Conservation (phyloP, 1,140 invertebrate genomes). For the Caligus rogercresseyi region DNA sequence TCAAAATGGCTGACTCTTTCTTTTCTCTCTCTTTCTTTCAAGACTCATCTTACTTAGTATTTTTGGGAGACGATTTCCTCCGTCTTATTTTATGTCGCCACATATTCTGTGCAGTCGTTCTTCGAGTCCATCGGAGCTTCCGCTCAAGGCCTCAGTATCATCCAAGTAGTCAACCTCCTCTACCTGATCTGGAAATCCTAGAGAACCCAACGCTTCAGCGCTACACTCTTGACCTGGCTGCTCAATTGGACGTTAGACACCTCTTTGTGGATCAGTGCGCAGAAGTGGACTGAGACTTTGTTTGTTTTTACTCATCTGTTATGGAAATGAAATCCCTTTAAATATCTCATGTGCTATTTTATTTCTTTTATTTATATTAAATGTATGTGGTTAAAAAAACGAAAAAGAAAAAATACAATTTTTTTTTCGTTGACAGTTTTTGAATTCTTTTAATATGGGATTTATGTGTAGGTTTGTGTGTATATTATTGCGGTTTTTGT, state of each 20-base stretch:
- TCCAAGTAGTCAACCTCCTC: slow-evolving; percentile 59
- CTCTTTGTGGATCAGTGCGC: slow-evolving; percentile 12
- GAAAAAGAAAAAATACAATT: too few relatives aligned
- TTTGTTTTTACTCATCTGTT: too few relatives aligned
- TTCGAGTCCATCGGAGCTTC: slow-evolving; percentile 61
- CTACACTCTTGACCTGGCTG: slow-evolving; percentile 15
- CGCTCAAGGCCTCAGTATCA: slow-evolving; percentile 50
- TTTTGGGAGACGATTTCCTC: slow-evolving; percentile 85
- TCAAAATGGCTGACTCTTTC: slow-evolving; percentile 13
- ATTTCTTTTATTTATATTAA: too few relatives aligned
- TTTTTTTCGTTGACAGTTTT: too few relatives aligned
- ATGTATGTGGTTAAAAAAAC: too few relatives aligned
- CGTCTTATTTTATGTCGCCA: slow-evolving; percentile 67
- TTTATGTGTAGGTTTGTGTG: too few relatives aligned
- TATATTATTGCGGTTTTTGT: too few relatives aligned
- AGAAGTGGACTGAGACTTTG: slow-evolving; percentile 18
- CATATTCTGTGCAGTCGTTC: slow-evolving; percentile 76
- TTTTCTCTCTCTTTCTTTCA: slow-evolving; percentile 22
- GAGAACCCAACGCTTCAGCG: slow-evolving; percentile 52
- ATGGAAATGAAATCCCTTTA: too few relatives aligned
- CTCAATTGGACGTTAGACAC: slow-evolving; percentile 18
- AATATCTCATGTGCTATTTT: too few relatives aligned
- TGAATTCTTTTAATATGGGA: too few relatives aligned
- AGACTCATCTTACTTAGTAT: slow-evolving; percentile 63
- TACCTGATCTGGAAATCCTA: slow-evolving; percentile 73